These are phyloP conservation scores for Stegodyphus dumicola DNA, from an alignment of 1,140 invertebrate species.

Conservation along the genomic window DNA sequence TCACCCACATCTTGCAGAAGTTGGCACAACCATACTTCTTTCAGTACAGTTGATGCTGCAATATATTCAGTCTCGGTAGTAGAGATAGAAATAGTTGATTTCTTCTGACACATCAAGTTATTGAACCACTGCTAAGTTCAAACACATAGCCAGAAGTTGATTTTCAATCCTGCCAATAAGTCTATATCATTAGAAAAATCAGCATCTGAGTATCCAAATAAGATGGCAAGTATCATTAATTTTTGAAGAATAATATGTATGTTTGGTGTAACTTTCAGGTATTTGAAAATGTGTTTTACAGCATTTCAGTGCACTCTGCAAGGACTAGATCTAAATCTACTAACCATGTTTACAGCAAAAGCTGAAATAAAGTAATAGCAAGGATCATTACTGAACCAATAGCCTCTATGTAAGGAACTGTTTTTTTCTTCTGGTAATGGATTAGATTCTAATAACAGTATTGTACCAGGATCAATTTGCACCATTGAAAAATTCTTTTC, in stretches of 20 bases:
- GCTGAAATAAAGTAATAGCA: slow-evolving; percentile 48
- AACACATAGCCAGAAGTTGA: slow-evolving; percentile 29
- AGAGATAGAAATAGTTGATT: slow-evolving; percentile 4
- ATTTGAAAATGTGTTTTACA: slow-evolving; percentile 65
- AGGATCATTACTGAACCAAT: slow-evolving; percentile 59
- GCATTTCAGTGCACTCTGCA: slow-evolving; percentile 61
- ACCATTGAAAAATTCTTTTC: no score
- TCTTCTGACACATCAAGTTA: neutral
- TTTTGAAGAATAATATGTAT: neutral
- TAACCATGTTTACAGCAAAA: slow-evolving; percentile 50
- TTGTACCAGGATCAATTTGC: neutral
- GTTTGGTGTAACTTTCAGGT: slow-evolving; percentile 46
- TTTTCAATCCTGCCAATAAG: slow-evolving; percentile 9
- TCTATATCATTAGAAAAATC: slow-evolving; percentile 67
- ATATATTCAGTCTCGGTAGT: slow-evolving; percentile 31
- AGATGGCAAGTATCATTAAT: neutral
- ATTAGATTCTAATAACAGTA: slow-evolving; percentile 17
- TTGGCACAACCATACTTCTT: slow-evolving; percentile 26
- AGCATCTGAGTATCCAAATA: slow-evolving; percentile 66
- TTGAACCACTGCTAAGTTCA: neutral
- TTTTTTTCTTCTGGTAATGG: neutral
- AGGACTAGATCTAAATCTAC: slow-evolving; percentile 58
- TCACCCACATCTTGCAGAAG: slow-evolving; percentile 15
- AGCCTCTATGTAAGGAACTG: slow-evolving; percentile 61
- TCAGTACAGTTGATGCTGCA: slow-evolving; percentile 2